Evolutionary conservation across 2,888 invertebrate genomes (phyloP), one percentile per base, ranked within the genome.

Genomic region (Heliconius sara): DNA sequence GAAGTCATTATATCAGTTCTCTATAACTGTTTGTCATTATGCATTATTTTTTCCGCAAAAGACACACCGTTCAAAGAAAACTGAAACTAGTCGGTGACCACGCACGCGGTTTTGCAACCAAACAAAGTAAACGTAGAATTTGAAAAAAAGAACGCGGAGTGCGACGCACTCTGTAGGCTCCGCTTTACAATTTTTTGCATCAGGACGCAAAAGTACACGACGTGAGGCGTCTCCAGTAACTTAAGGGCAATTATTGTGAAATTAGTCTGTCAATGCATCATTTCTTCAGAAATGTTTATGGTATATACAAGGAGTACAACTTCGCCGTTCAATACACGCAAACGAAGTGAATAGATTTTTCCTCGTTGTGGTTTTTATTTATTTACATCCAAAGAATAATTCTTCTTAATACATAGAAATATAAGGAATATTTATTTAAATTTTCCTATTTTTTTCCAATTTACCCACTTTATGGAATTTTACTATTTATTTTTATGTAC

Each of bases 121-220:
- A 84, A 82, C 79, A 78, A 78, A 78, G 80, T 80, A 81, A 81
- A 83, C 79, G 79, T 78, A 83, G 84, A 83, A 84, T 82, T 76
- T 82, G 81, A 80, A 83, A 84, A 84, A 73, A 77, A 27, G 77
- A 76, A 81, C 70, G 80, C 82, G 79, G 80, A 85, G 86, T 84
- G 85, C 86, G 85, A 85, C 84, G 84, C 84, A 85, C 86, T 86
- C 85, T 85, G 86, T 84, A 80, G 83, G 83, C 84, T 83, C 81
- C 81, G 82, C 63, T 79, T 65, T 75, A 39, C 39, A 66, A 76
- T 83, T 84, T 84, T 84, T 84, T 84, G 78, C 74, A 71, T 34
- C 73, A 27, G 79, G 72, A 81, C 79, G 82, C 84, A 81, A 83
- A 84, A 83, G 83, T 83, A 80, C 82, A 78, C 79, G 82, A 82